Evolutionary conservation across 1,140 invertebrate species (phyloP).

Genomic region (Megathymus violae): DNA sequence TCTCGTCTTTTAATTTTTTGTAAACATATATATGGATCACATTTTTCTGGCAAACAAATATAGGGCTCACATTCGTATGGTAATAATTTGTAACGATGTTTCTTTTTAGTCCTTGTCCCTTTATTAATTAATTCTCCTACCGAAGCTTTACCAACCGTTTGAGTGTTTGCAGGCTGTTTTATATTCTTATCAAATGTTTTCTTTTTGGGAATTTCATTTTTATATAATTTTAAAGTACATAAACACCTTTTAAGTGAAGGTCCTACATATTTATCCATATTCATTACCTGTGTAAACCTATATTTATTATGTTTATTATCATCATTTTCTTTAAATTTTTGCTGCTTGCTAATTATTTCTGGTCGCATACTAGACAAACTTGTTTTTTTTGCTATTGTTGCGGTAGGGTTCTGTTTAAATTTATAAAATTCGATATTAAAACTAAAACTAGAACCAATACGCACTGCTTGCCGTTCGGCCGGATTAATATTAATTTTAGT

Average conservation of each 20-base stretch:
- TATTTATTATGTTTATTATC: slow-evolving; percentile 1
- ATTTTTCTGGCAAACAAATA: slow-evolving; percentile 35
- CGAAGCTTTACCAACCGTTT: slow-evolving; percentile 10
- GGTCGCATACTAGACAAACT: slow-evolving; percentile 9
- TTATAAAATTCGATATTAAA: slow-evolving; percentile 48
- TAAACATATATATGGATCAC: slow-evolving; percentile 22
- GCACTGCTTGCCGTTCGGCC: slow-evolving; percentile 20
- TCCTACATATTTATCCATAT: slow-evolving; percentile 29
- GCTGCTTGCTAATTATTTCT: slow-evolving; percentile 11
- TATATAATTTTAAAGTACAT: slow-evolving; percentile 43
- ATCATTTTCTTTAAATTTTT: slow-evolving; percentile 15
- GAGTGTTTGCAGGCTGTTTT: slow-evolving; percentile 21
- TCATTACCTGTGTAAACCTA: slow-evolving; percentile 3
- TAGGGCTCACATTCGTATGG: slow-evolving; percentile 49
- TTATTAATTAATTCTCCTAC: slow-evolving; percentile 24
- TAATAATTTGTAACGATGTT: slow-evolving; percentile 23
- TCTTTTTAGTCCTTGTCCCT: slow-evolving; percentile 39
- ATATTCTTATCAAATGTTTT: slow-evolving; percentile 32
- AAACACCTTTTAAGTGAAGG: slow-evolving; percentile 43
- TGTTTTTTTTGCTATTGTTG: slow-evolving; percentile 4
- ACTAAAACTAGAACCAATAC: slow-evolving; percentile 39
- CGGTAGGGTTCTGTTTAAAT: slow-evolving; percentile 6
- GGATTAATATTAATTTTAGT: neutral
- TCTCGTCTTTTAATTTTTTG: slow-evolving; percentile 7
- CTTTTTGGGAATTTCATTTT: slow-evolving; percentile 25